Evolutionary conservation across 2,888 invertebrate genomes (phyloP).

Genomic region (Graphium colonna): DNA sequence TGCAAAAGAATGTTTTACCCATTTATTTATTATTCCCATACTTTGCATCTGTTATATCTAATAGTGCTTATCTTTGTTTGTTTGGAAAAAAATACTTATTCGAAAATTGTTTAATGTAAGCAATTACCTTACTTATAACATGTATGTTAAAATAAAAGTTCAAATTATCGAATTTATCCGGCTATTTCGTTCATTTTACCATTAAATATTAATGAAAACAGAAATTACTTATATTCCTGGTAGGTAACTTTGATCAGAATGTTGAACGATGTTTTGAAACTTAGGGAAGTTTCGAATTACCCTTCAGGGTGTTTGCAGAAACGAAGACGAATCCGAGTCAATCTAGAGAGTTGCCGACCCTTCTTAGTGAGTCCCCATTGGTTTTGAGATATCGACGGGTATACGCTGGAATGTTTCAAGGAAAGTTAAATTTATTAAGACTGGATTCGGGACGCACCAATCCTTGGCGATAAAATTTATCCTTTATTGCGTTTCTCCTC

Average conservation of each 20-base stretch:
- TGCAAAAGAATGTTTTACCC: background rate
- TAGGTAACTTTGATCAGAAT: slow-evolving; percentile 11
- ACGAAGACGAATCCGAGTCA: slow-evolving; percentile 20
- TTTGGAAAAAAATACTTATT: no score
- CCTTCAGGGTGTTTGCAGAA: slow-evolving; percentile 19
- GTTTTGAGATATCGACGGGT: slow-evolving; percentile 22
- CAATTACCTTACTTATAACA: no score
- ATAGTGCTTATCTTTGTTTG: no score
- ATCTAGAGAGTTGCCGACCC: slow-evolving; percentile 17
- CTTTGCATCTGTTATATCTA: no score
- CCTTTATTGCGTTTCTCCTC: background rate
- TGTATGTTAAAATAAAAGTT: no score
- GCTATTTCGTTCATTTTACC: no score
- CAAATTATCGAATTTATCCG: no score
- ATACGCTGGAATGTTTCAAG: slow-evolving; percentile 27
- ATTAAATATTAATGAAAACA: background rate
- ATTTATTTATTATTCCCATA: no score
- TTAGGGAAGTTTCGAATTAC: slow-evolving; percentile 20
- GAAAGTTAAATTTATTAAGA: slow-evolving; percentile 30
- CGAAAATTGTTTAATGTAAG: no score
- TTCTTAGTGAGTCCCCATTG: slow-evolving; percentile 11
- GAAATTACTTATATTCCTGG: background rate
- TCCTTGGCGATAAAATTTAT: slow-evolving; percentile 31
- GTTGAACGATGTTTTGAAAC: slow-evolving; percentile 9
- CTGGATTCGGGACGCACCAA: slow-evolving; percentile 28